Evolutionary conservation across 2,888 invertebrate species (phyloP), one percentile per base, ranked within the genome.

Genomic region (Trypoxylon attenuatum): DNA sequence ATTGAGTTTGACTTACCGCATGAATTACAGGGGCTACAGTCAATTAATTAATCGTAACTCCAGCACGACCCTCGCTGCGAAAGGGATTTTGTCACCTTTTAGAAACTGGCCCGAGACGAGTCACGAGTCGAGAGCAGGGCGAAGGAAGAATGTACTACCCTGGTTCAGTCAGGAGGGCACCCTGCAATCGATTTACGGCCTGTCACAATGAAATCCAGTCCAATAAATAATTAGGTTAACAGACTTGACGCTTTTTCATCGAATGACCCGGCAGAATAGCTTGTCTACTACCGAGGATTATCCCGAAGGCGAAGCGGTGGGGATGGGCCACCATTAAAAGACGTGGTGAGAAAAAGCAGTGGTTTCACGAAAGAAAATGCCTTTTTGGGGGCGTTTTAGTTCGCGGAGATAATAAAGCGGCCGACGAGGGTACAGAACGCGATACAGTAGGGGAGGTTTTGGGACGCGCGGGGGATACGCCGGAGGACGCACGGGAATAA

Each of bases 1-100:
- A 85, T 85, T 84, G 82, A 78, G 82, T 85, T 85, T 84, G 83
- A 84, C 84, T 85, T 80, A 79, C 78, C 81, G 80, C 84, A 81
- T 81, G 84, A 86, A 86, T 86, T 83, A 82, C 83, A 72, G 77
- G 73, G 78, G 76, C 73, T 70, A 73, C 72, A 77, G 81, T 80
- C 82, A 79, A 84, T 86, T 86, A 86, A 86, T 86, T 86, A 84
- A 86, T 84, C 77, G 84, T 78, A 84, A 82, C 73, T 69, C 78
- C 77, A 76, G 73, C 69, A 57, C 64, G 67, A 63, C 68, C 57
- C 57, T 68, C 59, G 62, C 56, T 72, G 65, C 67, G 51, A 66
- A 72, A 62, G 69, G 80, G 79, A 83, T 84, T 82, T 84, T 82
- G 85, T 85, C 85, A 81, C 82, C 83, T 85, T 82, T 82, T 79